Evolutionary conservation across 2,797 vertebrate genomes (phyloP).

Genomic region (Phrynocephalus guinanensis): DNA sequence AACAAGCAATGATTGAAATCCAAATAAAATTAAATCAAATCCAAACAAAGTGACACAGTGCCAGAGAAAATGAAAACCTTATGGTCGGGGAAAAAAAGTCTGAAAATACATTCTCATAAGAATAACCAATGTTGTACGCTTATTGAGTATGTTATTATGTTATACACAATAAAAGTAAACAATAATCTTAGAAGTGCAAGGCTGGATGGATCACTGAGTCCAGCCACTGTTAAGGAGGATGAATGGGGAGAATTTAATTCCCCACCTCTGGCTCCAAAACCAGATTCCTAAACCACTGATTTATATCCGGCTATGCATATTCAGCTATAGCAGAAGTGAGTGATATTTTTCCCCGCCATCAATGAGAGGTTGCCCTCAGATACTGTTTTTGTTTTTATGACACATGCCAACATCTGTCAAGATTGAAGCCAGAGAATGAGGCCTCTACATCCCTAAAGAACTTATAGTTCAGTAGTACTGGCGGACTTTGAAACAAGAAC

Average conservation of each 20-base stretch:
- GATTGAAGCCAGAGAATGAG: not conserved
- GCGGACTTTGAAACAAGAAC: no score
- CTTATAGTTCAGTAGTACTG: no score
- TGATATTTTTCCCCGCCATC: not conserved
- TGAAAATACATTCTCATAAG: slow-evolving; percentile 14
- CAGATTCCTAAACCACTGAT: not conserved
- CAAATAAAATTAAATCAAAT: slow-evolving; percentile 14
- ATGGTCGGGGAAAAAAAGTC: not conserved
- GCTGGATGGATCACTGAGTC: no score
- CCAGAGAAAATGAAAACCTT: slow-evolving; percentile 8
- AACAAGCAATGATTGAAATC: slow-evolving; percentile 7
- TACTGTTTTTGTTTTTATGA: not conserved
- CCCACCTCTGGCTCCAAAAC: no score
- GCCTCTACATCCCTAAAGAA: no score
- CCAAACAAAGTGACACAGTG: not conserved
- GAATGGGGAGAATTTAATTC: no score
- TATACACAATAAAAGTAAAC: not conserved
- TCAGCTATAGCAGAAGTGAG: not conserved
- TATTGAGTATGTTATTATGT: not conserved
- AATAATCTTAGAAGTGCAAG: no score
- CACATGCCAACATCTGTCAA: not conserved
- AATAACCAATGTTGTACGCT: not conserved
- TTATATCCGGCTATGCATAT: slow-evolving; percentile 4
- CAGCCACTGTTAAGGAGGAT: no score
- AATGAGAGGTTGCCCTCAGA: not conserved